Evolutionary conservation across 2,113 vertebrate species (phyloP).

Genomic region (Stigmatopora argus): DNA sequence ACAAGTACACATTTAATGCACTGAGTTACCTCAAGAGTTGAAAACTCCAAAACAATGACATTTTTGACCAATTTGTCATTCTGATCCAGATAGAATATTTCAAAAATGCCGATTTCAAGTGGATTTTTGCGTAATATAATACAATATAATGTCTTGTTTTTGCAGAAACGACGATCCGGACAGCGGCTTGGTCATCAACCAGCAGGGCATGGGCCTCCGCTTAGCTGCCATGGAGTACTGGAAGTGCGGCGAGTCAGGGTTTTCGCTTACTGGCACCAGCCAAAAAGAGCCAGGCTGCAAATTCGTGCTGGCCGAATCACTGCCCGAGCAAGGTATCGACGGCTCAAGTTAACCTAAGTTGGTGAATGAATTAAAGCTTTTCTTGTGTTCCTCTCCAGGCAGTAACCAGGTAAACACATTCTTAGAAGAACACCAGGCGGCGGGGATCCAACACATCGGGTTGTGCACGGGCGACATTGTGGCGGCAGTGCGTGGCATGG

Average conservation of each 20-base stretch:
- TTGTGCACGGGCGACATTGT: conserved; percentile 79
- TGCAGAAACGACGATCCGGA: conserved; percentile 67
- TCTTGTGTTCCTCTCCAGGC: conserved; percentile 39
- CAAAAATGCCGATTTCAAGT: no score
- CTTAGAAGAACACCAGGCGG: conserved; percentile 74
- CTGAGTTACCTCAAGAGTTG: no score
- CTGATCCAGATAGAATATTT: no score
- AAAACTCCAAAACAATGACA: no score
- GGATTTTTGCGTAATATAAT: no score
- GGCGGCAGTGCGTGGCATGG: conserved; percentile 61
- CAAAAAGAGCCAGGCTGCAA: conserved; percentile 73
- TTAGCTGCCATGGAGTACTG: conserved; percentile 78
- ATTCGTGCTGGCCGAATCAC: conserved; percentile 83
- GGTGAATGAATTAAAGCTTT: no score
- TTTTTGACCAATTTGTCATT: no score
- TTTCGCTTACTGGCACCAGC: conserved; percentile 43
- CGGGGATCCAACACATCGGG: conserved; percentile 86
- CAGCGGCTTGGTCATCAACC: conserved; percentile 72
- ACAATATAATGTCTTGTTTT: neutral
- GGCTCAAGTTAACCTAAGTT: no score
- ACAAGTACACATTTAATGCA: no score
- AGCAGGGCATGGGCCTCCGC: conserved; percentile 76
- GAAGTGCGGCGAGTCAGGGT: conserved; percentile 65
- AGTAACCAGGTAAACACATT: conserved; percentile 86
- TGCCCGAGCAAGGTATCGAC: conserved; percentile 58